Percentiles rank a stretch among this genome's conserved stretches.
phyloP scores from a whole-genome alignment of 2,797 vertebrate species.

The Thripadectes ignobilis region DNA sequence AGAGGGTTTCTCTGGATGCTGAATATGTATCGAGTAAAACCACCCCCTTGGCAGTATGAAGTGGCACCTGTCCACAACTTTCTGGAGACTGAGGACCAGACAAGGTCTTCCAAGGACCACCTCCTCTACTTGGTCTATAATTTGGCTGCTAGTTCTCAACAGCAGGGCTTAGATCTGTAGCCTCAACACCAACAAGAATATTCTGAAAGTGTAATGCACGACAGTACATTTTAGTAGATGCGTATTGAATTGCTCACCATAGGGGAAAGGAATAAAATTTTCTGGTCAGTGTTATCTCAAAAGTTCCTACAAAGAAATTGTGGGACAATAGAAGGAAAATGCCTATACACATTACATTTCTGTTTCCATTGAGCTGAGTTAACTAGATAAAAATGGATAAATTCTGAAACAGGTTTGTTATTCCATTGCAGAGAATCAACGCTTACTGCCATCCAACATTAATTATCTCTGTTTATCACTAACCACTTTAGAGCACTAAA shows the following conservation, averaged over 20 bases:
- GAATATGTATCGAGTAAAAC: neutral
- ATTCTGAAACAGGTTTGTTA: neutral
- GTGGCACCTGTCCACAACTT: neutral
- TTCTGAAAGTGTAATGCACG: neutral
- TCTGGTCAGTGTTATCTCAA: neutral
- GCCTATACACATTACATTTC: neutral
- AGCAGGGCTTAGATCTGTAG: neutral
- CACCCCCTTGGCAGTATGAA: neutral
- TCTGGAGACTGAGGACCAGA: neutral
- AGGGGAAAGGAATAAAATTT: neutral
- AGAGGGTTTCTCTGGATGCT: neutral
- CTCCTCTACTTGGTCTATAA: neutral
- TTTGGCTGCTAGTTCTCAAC: neutral
- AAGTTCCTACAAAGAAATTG: neutral
- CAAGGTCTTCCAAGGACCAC: neutral
- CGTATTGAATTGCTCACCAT: neutral
- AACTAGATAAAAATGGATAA: neutral
- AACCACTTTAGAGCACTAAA: neutral
- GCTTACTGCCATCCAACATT: neutral
- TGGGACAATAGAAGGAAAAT: neutral
- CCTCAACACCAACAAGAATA: neutral
- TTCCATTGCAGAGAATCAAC: neutral
- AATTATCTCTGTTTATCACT: neutral
- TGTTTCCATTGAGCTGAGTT: neutral
- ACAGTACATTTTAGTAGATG: neutral